Evolutionary conservation across 2,888 invertebrate genomes (phyloP).

Genomic region (Megastigmus dorsalis): DNA sequence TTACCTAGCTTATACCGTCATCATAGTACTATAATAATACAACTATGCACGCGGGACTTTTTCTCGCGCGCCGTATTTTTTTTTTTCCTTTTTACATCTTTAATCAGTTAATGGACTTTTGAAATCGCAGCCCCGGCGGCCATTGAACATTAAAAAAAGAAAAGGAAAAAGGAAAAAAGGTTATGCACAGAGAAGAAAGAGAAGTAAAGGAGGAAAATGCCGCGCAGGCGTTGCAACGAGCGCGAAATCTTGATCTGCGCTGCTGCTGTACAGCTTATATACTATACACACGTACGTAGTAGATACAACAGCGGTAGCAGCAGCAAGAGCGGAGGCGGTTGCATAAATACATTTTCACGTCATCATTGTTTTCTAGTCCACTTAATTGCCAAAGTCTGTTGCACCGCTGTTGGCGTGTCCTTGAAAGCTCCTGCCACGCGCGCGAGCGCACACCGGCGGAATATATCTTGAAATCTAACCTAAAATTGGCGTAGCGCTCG

Average conservation of each 20-base stretch:
- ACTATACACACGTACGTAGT: too few relatives aligned
- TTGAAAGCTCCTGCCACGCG: slow-evolving; percentile 18
- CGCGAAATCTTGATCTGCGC: slow-evolving; percentile 30
- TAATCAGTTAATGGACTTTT: slow-evolving; percentile 29
- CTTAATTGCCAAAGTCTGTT: slow-evolving; percentile 47
- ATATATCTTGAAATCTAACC: slow-evolving; percentile 53
- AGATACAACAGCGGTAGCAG: too few relatives aligned
- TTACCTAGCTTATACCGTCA: neutral
- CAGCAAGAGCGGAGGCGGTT: neutral
- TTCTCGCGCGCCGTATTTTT: too few relatives aligned
- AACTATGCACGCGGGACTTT: neutral
- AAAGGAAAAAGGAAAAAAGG: neutral
- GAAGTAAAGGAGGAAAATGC: neutral
- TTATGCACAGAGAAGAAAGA: too few relatives aligned
- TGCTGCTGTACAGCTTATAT: neutral
- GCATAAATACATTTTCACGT: slow-evolving; percentile 39
- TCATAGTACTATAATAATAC: too few relatives aligned
- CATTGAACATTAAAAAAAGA: slow-evolving; percentile 10
- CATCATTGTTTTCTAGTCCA: slow-evolving; percentile 49
- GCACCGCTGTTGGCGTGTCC: slow-evolving; percentile 1
- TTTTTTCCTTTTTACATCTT: slow-evolving; percentile 4
- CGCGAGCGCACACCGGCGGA: too few relatives aligned
- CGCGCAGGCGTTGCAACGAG: neutral
- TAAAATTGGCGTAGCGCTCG: slow-evolving; percentile 43
- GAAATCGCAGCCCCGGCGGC: slow-evolving; percentile 9